A percentile compares a stretch with the other conserved stretches of the same genome.
Conservation (phyloP, 2,113 vertebrate genomes). For the Vicugna pacos region DNA sequence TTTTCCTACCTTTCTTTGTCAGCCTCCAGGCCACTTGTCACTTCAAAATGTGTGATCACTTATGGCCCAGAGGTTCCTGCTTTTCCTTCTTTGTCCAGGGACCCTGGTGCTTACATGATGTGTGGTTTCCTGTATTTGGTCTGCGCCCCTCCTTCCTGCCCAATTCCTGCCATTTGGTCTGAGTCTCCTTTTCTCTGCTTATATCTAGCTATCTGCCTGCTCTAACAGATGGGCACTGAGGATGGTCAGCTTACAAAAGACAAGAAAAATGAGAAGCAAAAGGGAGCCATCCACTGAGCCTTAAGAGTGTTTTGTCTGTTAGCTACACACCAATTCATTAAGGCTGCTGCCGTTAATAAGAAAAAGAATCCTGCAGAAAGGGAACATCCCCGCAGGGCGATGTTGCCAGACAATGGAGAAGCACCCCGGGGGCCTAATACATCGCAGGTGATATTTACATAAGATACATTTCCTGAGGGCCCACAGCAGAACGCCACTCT, state of each 20-base stretch:
- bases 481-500: not conserved
- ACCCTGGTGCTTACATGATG: too few species aligned
- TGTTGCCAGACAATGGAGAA: not conserved
- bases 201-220: too few species aligned
- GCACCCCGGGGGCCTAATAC: not conserved
- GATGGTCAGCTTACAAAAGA: not conserved
- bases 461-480: not conserved
- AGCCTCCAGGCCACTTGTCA: too few species aligned
- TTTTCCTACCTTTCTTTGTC: too few species aligned
- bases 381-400: not conserved
- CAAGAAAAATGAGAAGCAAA: not conserved
- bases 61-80: too few species aligned
- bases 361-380: not conserved
- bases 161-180: too few species aligned
- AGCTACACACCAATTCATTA: not conserved
- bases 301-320: not conserved
- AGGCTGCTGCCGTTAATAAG: not conserved
- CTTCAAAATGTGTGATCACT: too few species aligned
- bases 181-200: too few species aligned
- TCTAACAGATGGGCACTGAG: not conserved
- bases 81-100: too few species aligned
- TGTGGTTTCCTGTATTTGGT: too few species aligned
- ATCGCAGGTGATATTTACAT: not conserved
- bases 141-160: too few species aligned
- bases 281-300: not conserved